Evolutionary conservation across 2,888 invertebrate species (phyloP), one percentile per base, ranked within the genome.

Genomic region (Tiliacea aurago): DNA sequence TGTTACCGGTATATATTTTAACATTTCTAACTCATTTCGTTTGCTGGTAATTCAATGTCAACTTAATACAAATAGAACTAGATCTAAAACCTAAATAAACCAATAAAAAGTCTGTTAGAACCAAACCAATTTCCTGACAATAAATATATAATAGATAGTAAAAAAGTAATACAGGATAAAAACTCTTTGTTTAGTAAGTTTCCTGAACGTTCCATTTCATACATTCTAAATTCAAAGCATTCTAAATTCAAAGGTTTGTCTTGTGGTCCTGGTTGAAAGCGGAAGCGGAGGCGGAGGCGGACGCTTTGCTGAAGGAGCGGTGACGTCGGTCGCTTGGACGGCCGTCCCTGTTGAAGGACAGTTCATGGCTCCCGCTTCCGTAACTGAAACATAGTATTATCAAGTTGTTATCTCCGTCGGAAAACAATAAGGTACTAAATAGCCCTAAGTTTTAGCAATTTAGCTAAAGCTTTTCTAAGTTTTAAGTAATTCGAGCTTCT

Each of bases 201-300:
- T 69, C 33, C 59, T 67, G 63, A 70, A 67, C 20, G 55, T 73
- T 69, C 18, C 51, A 70, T 73, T 80, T 67, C 45, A 56, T 59
- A 78, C 66, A 83, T 83, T 83, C 66, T 66, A 73, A 70, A 67
- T 74, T 37, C 33, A 28, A 55, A n/a, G 47, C 55, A 37, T 69
- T 81, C 62, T 78, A 43, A 78, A 72, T 68, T 76, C 65, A 75
- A 66, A 77, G 71, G 45, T 85, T 82, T 51, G 65, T 41, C 45
- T 85, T 89, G 41, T 81, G 87, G 80, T 87, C 83, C 49, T 85
- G 79, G 43, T 84, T 85, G 55, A 73, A 87, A 56, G 91, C 88
- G 76, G 87, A 73, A 13, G 92, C 91, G 70, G 91, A 88, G 1
- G 93, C 73, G 2, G 76, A 78, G 7, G 92, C 91, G 66, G 91